Percentiles rank a stretch among this genome's conserved stretches.
Evolutionary conservation across 2,888 invertebrate genomes (phyloP).

Genomic region (Drosophila eohydei): DNA sequence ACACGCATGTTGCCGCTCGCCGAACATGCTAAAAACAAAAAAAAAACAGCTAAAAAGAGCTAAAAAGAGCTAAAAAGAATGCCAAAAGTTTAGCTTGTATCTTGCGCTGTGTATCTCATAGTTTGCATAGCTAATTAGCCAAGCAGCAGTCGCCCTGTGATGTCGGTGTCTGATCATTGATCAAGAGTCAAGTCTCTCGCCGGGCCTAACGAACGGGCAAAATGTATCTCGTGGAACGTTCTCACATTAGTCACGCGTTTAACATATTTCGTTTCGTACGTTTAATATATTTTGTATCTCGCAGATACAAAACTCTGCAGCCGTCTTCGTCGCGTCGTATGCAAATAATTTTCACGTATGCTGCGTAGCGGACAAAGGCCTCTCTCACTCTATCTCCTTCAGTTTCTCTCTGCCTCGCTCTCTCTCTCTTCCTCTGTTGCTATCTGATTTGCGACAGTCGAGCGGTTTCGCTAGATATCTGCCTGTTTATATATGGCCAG

Average conservation of each 20-base stretch:
- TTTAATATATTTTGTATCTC: constrained; percentile 74
- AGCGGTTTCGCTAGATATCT: constrained; percentile 58
- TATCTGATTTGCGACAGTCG: constrained; percentile 81
- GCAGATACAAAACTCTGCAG: constrained; percentile 41
- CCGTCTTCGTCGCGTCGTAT: constrained; percentile 41
- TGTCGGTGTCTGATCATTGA: constrained; percentile 66
- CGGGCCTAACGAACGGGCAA: constrained; percentile 55
- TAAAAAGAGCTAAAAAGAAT: constrained; percentile 11
- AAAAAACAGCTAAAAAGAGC: neutral
- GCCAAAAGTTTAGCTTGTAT: constrained; percentile 65
- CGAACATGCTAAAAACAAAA: constrained; percentile 1
- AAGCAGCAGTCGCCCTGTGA: constrained; percentile 23
- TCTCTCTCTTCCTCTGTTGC: constrained; percentile 9
- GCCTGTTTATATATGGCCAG: constrained; percentile 73
- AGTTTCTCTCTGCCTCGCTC: neutral
- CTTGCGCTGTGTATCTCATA: constrained; percentile 76
- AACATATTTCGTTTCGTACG: constrained; percentile 78
- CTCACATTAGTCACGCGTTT: constrained; percentile 82
- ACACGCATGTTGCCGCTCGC: constrained; percentile 62
- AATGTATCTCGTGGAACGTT: constrained; percentile 75
- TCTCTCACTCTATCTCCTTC: neutral
- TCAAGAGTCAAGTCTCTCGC: constrained; percentile 39
- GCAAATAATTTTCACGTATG: constrained; percentile 76
- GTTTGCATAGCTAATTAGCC: constrained; percentile 81
- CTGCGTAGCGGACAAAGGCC: constrained; percentile 61